Conservation (phyloP, 2,797 vertebrate genomes). For the Xiphophorus birchmanni region DNA sequence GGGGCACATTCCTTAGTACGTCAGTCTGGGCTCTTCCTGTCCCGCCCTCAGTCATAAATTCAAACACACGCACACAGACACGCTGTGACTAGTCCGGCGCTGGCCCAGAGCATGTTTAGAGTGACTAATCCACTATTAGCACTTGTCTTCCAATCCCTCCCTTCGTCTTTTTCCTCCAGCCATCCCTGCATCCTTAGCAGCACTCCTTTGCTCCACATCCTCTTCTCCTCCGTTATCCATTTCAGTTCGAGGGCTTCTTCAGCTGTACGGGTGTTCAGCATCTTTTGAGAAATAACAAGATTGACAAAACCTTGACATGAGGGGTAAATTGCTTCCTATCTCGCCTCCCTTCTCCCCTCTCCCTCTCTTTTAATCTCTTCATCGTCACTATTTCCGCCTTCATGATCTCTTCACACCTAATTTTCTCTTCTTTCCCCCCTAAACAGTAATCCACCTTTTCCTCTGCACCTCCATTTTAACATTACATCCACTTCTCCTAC, state of each 20-base stretch:
- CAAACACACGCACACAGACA: conserved; percentile 12
- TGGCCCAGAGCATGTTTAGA: conserved; percentile 54
- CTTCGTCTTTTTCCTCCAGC: conserved; percentile 17
- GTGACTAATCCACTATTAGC: conserved; percentile 67
- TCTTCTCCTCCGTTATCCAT: conserved; percentile 19
- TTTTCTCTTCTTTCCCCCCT: conserved; percentile 1
- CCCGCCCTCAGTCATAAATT: conserved; percentile 18
- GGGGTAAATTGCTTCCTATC: conserved; percentile 2
- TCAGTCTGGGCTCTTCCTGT: conserved; percentile 27
- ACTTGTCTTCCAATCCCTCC: conserved; percentile 49
- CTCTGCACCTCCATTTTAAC: background rate
- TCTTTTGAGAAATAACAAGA: conserved; percentile 10
- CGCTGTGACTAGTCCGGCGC: conserved; percentile 22
- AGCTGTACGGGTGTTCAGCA: conserved; percentile 13
- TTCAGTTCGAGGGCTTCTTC: conserved; percentile 25
- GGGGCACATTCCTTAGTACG: conserved; percentile 46
- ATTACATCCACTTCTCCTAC: background rate
- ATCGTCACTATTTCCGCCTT: background rate
- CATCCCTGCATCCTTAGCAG: conserved; percentile 13
- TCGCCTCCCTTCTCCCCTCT: background rate
- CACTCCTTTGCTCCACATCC: conserved; percentile 22
- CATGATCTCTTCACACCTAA: background rate
- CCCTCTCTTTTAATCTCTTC: background rate
- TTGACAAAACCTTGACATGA: conserved; percentile 8
- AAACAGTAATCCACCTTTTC: background rate